phyloP scores from a whole-genome alignment of 2,113 vertebrate genomes.

The Gracilinanus agilis region DNA sequence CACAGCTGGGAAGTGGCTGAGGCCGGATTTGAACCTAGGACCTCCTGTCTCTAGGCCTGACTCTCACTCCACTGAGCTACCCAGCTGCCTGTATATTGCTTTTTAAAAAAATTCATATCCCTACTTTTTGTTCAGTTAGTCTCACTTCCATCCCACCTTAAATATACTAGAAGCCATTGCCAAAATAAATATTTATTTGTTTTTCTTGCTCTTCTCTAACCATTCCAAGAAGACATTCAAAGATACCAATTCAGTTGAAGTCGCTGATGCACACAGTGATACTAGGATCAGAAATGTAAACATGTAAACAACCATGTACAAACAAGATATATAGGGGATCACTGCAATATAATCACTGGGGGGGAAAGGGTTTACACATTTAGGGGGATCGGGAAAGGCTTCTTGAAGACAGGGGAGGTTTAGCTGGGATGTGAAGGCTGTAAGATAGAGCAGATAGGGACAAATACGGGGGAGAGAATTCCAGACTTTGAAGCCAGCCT shows the following conservation, averaged over 20 bases:
- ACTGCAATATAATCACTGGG: background rate
- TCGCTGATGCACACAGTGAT: background rate
- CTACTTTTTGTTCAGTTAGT: background rate
- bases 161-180: background rate
- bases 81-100: too few relatives aligned
- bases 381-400: background rate
- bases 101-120: background rate
- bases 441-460: background rate
- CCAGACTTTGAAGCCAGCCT: background rate
- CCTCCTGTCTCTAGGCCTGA: too few relatives aligned
- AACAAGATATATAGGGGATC: background rate
- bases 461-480: background rate
- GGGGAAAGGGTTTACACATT: background rate
- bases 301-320: background rate
- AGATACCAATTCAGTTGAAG: background rate
- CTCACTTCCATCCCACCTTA: background rate
- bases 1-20: too few relatives aligned
- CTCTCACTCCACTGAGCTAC: too few relatives aligned
- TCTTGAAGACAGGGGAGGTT: background rate
- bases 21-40: too few relatives aligned
- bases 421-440: background rate
- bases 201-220: background rate
- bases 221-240: background rate
- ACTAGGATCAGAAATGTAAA: background rate
- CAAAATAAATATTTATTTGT: background rate